Base-by-base conservation (phyloP, 2,888 invertebrate genomes). In the Mongoloraphidia duomilia region DNA sequence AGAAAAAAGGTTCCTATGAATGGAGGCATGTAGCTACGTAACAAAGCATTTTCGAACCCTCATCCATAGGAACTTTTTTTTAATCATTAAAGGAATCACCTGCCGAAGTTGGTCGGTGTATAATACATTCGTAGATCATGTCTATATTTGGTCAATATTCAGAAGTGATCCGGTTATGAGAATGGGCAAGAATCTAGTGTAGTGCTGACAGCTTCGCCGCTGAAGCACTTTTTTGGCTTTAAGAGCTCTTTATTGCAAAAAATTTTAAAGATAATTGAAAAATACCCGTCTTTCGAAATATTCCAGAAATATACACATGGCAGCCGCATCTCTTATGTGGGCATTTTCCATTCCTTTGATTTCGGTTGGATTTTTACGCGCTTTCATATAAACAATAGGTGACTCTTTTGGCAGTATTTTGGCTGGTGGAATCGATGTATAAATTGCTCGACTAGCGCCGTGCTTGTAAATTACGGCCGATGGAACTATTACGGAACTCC, bases 271-370 rank as follows among this genome's bases (percentile, higher is more conserved):
- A 11, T 36, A 48, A 35, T 41, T 43, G 2, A 43, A 46, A 64
- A 41, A 70, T 58, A 82, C 79, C 63, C 77, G 74, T 49, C 75
- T 69, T 64, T 88, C 84, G 49, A 88, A 67, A 63, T 80, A 80
- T 17, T 80, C 75, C 56, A 94, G 76, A 56, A 89, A 86, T 58
- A 91, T 87, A 64, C 93, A 89, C 70, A 94, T 80, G 0, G 91
- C 92, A 1, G 84, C 85, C 0, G 86, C 92, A 67, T 97, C 96
- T 46, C 85, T 75, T 47, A 94, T 70, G 63, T 94, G 92, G 1
- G 92, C 87, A 45, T 71, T 75, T 55, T 78, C 76, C 91, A 94
- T 92, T 44, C 91, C 91, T 47, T 74, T 71, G 17, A 79, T 77
- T 67, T 93, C 92, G 0, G 79, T 74, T 0, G 71, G 66, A 61